Conservation (phyloP, 2,797 vertebrate species). For the Enteromius fasciolatus region DNA sequence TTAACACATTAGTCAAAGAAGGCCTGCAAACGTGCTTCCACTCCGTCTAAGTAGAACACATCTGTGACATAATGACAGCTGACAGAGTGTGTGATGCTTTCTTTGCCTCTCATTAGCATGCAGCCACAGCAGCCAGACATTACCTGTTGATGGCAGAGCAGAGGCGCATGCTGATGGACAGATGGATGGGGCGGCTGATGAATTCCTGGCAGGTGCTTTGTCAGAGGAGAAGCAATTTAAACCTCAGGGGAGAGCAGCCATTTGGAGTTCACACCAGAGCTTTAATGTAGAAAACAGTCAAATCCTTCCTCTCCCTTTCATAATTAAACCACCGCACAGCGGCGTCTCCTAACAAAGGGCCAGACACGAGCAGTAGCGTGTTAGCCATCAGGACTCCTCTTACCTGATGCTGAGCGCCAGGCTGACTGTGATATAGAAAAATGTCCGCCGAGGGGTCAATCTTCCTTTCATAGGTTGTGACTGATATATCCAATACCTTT, state of each 20-base stretch:
- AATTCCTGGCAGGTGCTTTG: conserved; percentile 86
- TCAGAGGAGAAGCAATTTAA: conserved; percentile 84
- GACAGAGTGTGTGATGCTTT: conserved; percentile 81
- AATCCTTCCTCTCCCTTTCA: conserved; percentile 62
- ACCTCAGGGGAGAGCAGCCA: conserved; percentile 75
- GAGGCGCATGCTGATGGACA: conserved; percentile 80
- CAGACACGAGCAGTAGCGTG: conserved; percentile 61
- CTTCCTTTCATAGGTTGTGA: conserved; percentile 87
- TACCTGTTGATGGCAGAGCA: conserved; percentile 81
- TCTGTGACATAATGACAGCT: conserved; percentile 73
- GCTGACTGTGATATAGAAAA: conserved; percentile 80
- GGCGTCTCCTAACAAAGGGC: conserved; percentile 65
- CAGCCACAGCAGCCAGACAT: conserved; percentile 73
- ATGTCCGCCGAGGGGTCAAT: conserved; percentile 83
- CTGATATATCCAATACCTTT: conserved; percentile 94
- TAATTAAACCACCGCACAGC: conserved; percentile 71
- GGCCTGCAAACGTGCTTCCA: conserved; percentile 70
- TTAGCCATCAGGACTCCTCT: conserved; percentile 65
- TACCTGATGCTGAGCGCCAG: conserved; percentile 70
- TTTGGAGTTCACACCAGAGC: conserved; percentile 74
- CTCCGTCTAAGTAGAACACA: conserved; percentile 74
- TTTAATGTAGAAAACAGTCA: conserved; percentile 69
- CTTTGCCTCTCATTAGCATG: conserved; percentile 83
- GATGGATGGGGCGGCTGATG: conserved; percentile 83
- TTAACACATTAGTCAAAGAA: conserved; percentile 56